Percentiles rank a stretch among this genome's conserved stretches.
Conservation (phyloP, 1,140 invertebrate genomes). For the Muscidifurax raptorellus region DNA sequence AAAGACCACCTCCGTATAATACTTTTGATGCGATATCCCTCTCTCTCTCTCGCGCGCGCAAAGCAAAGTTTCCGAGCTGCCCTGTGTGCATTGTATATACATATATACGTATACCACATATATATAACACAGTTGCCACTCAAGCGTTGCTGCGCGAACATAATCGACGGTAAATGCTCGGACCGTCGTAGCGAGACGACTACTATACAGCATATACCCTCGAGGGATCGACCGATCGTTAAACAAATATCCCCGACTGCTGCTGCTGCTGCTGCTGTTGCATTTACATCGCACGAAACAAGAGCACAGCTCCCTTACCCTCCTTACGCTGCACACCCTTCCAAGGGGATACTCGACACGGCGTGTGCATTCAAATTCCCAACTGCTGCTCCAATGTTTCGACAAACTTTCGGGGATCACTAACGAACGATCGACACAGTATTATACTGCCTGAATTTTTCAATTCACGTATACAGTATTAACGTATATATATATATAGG, state of each 20-base stretch:
- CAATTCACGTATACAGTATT: background rate
- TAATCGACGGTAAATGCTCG: constrained; percentile 34
- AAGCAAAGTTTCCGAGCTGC: background rate
- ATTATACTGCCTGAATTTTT: background rate
- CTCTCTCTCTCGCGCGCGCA: too few species aligned
- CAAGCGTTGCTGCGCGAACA: background rate
- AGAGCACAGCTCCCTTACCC: background rate
- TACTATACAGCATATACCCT: background rate
- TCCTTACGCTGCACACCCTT: background rate
- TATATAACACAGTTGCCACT: background rate
- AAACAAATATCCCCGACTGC: constrained; percentile 17
- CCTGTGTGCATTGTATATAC: too few species aligned
- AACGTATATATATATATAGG: too few species aligned
- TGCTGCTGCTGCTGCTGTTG: background rate
- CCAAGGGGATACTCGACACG: background rate
- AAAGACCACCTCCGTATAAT: background rate
- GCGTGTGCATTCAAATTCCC: background rate
- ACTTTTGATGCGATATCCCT: background rate
- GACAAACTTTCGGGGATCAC: constrained; percentile 22
- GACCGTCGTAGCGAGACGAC: background rate
- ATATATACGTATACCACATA: too few species aligned
- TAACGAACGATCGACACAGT: constrained; percentile 8
- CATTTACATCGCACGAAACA: background rate
- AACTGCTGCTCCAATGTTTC: background rate
- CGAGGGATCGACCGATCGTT: constrained; percentile 23